Conservation (phyloP, 2,113 vertebrate genomes). For the Cairina moschata region DNA sequence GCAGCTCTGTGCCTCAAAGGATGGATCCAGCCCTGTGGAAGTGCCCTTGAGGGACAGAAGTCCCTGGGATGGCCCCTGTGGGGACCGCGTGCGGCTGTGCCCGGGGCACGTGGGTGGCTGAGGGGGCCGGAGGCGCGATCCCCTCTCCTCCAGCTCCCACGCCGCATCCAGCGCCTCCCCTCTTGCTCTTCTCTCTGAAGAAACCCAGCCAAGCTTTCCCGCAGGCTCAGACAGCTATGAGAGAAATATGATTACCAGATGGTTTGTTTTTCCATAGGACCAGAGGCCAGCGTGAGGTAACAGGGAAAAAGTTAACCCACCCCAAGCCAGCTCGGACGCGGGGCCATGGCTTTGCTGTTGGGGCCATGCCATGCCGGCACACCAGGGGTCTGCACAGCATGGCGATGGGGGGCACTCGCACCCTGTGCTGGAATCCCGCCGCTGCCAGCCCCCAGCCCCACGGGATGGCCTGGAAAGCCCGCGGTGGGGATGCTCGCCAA, state of each 20-base stretch:
- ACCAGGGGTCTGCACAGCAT: not conserved
- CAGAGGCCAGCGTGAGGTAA: conserved; percentile 71
- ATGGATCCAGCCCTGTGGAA: not conserved
- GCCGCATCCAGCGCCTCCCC: not conserved
- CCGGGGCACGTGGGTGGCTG: not conserved
- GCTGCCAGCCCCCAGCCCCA: fast-evolving
- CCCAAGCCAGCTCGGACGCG: not conserved
- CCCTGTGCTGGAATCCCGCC: not conserved
- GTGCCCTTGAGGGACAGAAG: not conserved
- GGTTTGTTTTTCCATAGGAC: conserved; percentile 63
- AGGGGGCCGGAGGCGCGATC: fast-evolving
- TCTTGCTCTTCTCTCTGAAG: conserved; percentile 25
- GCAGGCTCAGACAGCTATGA: conserved; percentile 71
- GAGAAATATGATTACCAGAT: conserved; percentile 78
- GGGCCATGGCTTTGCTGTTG: not conserved
- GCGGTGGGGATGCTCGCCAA: not conserved
- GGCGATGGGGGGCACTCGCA: fast-evolving
- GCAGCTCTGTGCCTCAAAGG: not conserved
- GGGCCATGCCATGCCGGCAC: fast-evolving
- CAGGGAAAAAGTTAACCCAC: conserved; percentile 63
- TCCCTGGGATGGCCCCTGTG: no score
- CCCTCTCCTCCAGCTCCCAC: not conserved
- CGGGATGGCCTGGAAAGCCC: not conserved
- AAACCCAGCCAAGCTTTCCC: conserved; percentile 71
- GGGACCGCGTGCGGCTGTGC: no score